These are phyloP conservation scores for Coleophora flavipennella DNA, from an alignment of 2,888 invertebrate genomes.

Conservation along the genomic window DNA sequence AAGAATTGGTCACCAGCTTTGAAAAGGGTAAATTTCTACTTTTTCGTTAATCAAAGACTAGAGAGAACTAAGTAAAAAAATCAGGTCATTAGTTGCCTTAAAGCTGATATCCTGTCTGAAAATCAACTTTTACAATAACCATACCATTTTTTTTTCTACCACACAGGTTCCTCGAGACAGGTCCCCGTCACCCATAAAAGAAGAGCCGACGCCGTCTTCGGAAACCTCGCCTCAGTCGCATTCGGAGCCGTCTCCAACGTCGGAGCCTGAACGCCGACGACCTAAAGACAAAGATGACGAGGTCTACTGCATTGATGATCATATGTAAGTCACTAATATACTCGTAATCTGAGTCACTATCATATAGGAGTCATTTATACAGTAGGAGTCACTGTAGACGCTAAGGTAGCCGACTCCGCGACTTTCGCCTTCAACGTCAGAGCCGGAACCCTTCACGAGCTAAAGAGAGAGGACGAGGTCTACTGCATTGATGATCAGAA, in stretches of 20 bases:
- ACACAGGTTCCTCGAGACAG: slow-evolving; percentile 34
- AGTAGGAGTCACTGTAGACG: too few relatives aligned
- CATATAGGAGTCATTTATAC: too few relatives aligned
- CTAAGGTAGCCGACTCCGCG: too few relatives aligned
- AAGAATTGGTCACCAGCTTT: too few relatives aligned
- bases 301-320: slow-evolving; percentile 27
- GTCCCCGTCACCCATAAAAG: slow-evolving; percentile 38
- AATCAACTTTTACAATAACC: too few relatives aligned
- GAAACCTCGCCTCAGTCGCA: slow-evolving; percentile 7
- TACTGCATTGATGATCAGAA: slow-evolving; percentile 29
- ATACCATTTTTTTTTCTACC: not conserved
- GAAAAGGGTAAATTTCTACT: too few relatives aligned
- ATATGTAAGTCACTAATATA: slow-evolving; percentile 26
- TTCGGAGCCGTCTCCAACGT: slow-evolving; percentile 6
- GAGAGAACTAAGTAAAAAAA: too few relatives aligned
- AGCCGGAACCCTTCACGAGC: slow-evolving; percentile 3
- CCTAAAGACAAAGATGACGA: slow-evolving; percentile 14
- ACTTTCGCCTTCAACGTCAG: slow-evolving; percentile 5
- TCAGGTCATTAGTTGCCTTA: too few relatives aligned
- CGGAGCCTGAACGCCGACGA: slow-evolving; percentile 4
- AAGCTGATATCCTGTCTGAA: too few relatives aligned
- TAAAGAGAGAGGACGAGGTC: slow-evolving; percentile 15
- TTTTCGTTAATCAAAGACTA: too few relatives aligned
- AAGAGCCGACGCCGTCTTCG: slow-evolving; percentile 20
- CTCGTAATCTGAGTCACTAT: too few relatives aligned